Conservation (phyloP, 2,113 vertebrate genomes). For the Alouatta palliata region DNA sequence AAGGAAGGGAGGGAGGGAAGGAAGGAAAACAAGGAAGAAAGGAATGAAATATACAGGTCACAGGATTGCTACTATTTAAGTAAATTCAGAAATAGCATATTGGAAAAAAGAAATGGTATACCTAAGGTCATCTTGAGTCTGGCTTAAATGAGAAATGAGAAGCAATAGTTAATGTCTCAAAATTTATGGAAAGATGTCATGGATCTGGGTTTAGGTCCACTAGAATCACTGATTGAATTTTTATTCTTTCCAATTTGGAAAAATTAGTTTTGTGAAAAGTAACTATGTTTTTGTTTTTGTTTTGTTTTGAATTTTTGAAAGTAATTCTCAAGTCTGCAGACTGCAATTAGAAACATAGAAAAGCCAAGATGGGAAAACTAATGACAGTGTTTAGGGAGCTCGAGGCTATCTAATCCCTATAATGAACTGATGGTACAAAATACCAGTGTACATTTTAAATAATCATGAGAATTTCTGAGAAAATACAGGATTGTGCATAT, state of each 20-base stretch:
- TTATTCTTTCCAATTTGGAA: not conserved
- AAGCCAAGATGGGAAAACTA: conserved; percentile 8
- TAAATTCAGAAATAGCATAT: conserved; percentile 51
- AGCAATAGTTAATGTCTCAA: not conserved
- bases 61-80: conserved; percentile 12
- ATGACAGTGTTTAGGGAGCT: not conserved
- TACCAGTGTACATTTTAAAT: not conserved
- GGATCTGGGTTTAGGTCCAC: not conserved
- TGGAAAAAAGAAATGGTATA: conserved; percentile 43
- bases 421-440: not conserved
- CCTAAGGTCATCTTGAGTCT: conserved; percentile 46
- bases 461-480: not conserved
- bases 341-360: conserved; percentile 62
- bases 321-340: conserved; percentile 54
- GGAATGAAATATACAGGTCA: not conserved
- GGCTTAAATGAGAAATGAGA: conserved; percentile 56
- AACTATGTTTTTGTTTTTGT: not conserved
- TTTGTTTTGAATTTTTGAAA: not conserved
- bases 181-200: not conserved
- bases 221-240: not conserved
- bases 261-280: conserved; percentile 38
- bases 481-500: not conserved
- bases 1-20: fast-evolving
- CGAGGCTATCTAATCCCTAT: not conserved
- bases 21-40: not conserved